Evolutionary conservation across 2,888 invertebrate species (phyloP).

Genomic region (Zaprionus lineosus): DNA sequence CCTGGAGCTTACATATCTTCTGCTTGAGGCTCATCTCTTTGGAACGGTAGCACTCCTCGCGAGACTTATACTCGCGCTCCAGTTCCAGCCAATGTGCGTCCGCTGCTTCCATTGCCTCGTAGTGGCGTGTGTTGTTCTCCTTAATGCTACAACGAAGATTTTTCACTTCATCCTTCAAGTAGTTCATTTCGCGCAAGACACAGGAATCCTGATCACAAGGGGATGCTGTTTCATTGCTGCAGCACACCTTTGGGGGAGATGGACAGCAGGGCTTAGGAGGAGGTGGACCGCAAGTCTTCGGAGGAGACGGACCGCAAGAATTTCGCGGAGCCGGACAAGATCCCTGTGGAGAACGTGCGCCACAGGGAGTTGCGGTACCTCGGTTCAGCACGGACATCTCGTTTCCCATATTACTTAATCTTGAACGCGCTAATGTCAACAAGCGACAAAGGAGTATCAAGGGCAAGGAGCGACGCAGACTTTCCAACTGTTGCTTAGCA

Average conservation of each 20-base stretch:
- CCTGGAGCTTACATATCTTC: conserved; percentile 85
- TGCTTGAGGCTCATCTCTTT: conserved; percentile 84
- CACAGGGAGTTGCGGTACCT: too few species aligned
- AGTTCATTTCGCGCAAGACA: conserved; percentile 44
- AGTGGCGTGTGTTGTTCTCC: conserved; percentile 86
- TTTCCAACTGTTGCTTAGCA: conserved; percentile 77
- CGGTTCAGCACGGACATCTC: too few species aligned
- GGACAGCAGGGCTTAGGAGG: conserved; percentile 1
- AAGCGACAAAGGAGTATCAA: conserved; percentile 67
- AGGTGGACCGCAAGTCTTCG: too few species aligned
- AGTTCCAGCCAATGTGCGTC: conserved; percentile 89
- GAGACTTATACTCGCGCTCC: conserved; percentile 86
- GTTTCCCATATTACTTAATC: conserved; percentile 51
- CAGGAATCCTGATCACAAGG: conserved; percentile 13
- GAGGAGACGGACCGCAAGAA: too few species aligned
- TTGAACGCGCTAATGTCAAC: conserved; percentile 35
- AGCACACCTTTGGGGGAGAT: background rate
- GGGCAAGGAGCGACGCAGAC: conserved; percentile 73
- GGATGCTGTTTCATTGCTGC: too few species aligned
- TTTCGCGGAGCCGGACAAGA: too few species aligned
- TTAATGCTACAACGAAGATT: conserved; percentile 82
- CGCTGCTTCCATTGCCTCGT: conserved; percentile 88
- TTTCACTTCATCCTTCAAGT: conserved; percentile 78
- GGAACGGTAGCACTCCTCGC: conserved; percentile 84
- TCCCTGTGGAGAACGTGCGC: too few species aligned